phyloP scores from a whole-genome alignment of 2,888 invertebrate species.

The Yponomeuta malinellus region DNA sequence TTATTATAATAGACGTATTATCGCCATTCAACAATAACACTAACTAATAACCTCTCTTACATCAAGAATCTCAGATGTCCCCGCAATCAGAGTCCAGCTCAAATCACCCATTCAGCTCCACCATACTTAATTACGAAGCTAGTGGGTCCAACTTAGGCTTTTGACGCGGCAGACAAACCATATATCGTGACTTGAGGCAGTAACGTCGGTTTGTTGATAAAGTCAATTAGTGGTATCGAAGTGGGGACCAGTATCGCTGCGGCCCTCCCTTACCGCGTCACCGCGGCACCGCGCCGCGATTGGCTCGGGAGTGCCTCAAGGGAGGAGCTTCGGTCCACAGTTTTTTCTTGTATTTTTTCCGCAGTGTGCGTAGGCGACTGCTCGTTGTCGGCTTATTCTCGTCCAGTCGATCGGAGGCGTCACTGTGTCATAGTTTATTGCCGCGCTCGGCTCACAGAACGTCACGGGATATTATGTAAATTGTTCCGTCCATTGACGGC shows the following conservation, averaged over 20 bases:
- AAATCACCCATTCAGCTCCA: conserved; percentile 59
- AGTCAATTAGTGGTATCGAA: conserved; percentile 75
- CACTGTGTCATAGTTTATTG: conserved; percentile 72
- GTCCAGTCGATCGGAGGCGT: conserved; percentile 71
- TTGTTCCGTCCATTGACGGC: conserved; percentile 56
- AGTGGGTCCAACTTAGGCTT: conserved; percentile 69
- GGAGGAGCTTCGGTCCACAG: conserved; percentile 61
- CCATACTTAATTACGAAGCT: conserved; percentile 64
- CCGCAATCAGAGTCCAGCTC: conserved; percentile 30
- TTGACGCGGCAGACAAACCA: conserved; percentile 71
- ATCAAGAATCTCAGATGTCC: conserved; percentile 9
- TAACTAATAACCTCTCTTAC: conserved; percentile 8
- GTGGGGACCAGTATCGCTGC: conserved; percentile 68
- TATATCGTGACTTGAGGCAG: conserved; percentile 73
- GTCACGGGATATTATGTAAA: conserved; percentile 58
- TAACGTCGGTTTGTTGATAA: conserved; percentile 76
- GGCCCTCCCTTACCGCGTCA: conserved; percentile 58
- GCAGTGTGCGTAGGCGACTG: conserved; percentile 63
- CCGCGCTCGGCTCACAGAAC: conserved; percentile 46
- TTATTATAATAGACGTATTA: conserved; percentile 7
- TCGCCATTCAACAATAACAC: conserved; percentile 12
- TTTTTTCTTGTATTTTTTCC: conserved; percentile 60
- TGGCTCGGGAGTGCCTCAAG: conserved; percentile 56
- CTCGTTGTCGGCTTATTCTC: conserved; percentile 57
- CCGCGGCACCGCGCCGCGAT: conserved; percentile 50